phyloP scores from a whole-genome alignment of 2,888 invertebrate species.

The Rhorus exstirpatorius region DNA sequence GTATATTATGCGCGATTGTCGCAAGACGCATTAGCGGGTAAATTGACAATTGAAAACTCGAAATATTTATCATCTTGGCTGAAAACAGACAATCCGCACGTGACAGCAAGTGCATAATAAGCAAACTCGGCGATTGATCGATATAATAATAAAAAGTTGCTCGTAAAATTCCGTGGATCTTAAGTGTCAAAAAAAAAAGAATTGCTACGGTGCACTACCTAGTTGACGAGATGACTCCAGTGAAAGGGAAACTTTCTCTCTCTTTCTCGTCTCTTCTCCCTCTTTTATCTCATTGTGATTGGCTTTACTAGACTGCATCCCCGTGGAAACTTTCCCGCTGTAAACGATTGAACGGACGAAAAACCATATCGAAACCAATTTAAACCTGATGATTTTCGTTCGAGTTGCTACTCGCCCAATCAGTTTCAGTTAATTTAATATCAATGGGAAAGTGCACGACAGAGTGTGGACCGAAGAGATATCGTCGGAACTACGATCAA shows the following conservation, averaged over 20 bases:
- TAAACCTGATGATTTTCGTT: constrained; percentile 1
- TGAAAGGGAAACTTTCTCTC: constrained; percentile 55
- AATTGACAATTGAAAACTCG: too few relatives aligned
- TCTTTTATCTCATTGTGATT: background rate
- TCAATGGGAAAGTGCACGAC: constrained; percentile 26
- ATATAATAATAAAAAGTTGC: background rate
- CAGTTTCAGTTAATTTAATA: constrained; percentile 3
- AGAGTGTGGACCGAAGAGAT: background rate
- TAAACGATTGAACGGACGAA: constrained; percentile 29
- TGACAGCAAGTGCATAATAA: too few relatives aligned
- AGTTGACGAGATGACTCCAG: constrained; percentile 9
- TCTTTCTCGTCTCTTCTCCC: background rate
- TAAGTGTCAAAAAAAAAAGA: constrained; percentile 28
- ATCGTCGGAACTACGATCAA: background rate
- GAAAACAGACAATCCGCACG: too few relatives aligned
- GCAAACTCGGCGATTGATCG: too few relatives aligned
- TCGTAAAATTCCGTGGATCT: background rate
- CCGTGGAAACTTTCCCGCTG: constrained; percentile 11
- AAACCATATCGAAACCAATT: constrained; percentile 18
- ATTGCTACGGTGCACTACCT: background rate
- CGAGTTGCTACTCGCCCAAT: constrained; percentile 3
- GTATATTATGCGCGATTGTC: too few relatives aligned
- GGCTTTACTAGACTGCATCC: background rate
- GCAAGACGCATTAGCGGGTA: too few relatives aligned
- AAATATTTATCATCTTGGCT: too few relatives aligned